Evolutionary conservation across 2,888 invertebrate species (phyloP).

Genomic region (Drosophila robusta): DNA sequence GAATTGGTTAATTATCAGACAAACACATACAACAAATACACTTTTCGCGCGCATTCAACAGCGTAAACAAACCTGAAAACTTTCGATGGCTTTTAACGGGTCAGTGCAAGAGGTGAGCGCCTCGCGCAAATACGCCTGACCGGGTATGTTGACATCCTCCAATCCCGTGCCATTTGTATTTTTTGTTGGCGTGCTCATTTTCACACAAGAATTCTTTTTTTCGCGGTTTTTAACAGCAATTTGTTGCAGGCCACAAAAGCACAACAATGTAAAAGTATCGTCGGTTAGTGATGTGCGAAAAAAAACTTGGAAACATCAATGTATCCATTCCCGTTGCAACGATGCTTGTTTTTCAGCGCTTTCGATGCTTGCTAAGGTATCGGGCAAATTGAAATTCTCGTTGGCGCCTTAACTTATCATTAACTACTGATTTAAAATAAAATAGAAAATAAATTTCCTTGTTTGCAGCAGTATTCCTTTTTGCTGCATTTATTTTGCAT

Average conservation of each 20-base stretch:
- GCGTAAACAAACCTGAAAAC: constrained; percentile 87
- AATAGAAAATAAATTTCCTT: no score
- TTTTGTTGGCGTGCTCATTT: constrained; percentile 83
- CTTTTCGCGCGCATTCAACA: constrained; percentile 2
- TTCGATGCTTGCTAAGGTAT: neutral
- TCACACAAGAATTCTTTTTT: constrained; percentile 17
- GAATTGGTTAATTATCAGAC: neutral
- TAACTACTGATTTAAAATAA: neutral
- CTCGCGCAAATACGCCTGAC: constrained; percentile 92
- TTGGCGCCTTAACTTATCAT: neutral
- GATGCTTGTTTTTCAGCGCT: neutral
- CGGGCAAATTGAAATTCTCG: neutral
- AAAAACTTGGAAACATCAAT: neutral
- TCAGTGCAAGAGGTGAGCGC: constrained; percentile 98
- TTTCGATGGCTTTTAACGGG: constrained; percentile 98
- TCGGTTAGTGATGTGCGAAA: constrained; percentile 3
- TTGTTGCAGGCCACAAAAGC: constrained; percentile 3
- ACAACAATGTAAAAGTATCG: constrained; percentile 13
- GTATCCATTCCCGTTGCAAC: constrained; percentile 2
- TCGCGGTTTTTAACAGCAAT: constrained; percentile 1
- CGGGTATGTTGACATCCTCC: constrained; percentile 95
- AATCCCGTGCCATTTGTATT: constrained; percentile 87
- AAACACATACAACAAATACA: neutral
- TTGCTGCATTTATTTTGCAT: no score
- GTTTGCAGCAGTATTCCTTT: no score